Conservation (phyloP, 2,797 vertebrate genomes). For the Notoglanidium macrostoma region DNA sequence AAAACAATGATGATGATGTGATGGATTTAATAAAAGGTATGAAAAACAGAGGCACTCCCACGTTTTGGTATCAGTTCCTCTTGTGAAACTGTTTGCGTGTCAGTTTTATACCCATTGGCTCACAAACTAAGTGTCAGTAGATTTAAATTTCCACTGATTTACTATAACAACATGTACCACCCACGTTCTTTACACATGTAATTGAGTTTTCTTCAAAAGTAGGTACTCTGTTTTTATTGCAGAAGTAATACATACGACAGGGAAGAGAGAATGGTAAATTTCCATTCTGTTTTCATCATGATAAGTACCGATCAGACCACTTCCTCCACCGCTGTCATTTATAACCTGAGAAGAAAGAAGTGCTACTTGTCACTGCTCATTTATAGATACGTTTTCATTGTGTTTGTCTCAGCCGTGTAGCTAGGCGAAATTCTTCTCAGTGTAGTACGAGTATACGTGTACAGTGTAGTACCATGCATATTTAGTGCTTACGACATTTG, state of each 20-base stretch:
- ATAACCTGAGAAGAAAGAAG: constrained; percentile 6
- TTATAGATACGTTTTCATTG: background rate
- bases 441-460: background rate
- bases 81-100: background rate
- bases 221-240: background rate
- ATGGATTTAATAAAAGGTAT: background rate
- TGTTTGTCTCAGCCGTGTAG: background rate
- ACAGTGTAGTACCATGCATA: background rate
- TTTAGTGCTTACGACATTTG: background rate
- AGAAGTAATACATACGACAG: background rate
- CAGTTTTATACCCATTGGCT: background rate
- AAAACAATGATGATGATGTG: background rate
- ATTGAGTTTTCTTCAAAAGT: background rate
- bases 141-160: background rate
- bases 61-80: constrained; percentile 56
- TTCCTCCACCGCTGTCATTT: constrained; percentile 11
- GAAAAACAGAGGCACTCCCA: constrained; percentile 32
- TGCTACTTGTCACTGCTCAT: background rate
- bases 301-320: background rate
- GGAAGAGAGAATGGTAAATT: constrained; percentile 9
- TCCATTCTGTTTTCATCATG: background rate
- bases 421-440: background rate
- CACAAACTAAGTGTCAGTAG: background rate
- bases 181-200: constrained; percentile 19
- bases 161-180: background rate